Evolutionary conservation across 2,888 invertebrate genomes (phyloP).

Genomic region (Isotomurus palustris): DNA sequence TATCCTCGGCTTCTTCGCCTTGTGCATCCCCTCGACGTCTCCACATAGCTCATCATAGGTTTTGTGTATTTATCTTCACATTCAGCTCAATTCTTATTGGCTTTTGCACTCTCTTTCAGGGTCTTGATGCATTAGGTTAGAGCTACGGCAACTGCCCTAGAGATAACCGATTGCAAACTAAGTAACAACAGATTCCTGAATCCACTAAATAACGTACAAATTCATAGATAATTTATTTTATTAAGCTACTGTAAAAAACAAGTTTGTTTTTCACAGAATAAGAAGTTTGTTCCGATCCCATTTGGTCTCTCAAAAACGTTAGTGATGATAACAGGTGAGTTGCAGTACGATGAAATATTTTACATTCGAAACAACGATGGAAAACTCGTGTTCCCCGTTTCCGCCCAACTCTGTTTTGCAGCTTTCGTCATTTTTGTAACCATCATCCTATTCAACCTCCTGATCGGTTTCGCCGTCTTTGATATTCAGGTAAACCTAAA

Average conservation of each 20-base stretch:
- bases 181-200: too few relatives aligned
- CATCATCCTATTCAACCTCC: conserved; percentile 40
- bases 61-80: conserved; percentile 32
- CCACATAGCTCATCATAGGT: conserved; percentile 30
- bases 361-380: conserved; percentile 16
- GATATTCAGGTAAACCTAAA: conserved; percentile 45
- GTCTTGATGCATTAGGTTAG: conserved; percentile 33
- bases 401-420: conserved; percentile 33
- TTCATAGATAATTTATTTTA: too few relatives aligned
- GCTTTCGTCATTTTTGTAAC: conserved; percentile 38
- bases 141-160: too few relatives aligned
- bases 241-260: too few relatives aligned
- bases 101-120: conserved; percentile 34
- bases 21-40: too few relatives aligned
- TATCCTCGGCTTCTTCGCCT: too few relatives aligned
- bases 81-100: conserved; percentile 30
- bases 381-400: conserved; percentile 28
- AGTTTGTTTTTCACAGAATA: conserved; percentile 35
- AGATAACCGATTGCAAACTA: too few relatives aligned
- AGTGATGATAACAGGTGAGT: conserved; percentile 41
- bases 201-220: too few relatives aligned
- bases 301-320: conserved; percentile 34
- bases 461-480: conserved; percentile 42
- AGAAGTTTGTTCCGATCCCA: conserved; percentile 29
- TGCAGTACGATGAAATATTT: conserved; percentile 38